Evolutionary conservation across 2,113 vertebrate species (phyloP).

Genomic region (Dipodomys ordii): DNA sequence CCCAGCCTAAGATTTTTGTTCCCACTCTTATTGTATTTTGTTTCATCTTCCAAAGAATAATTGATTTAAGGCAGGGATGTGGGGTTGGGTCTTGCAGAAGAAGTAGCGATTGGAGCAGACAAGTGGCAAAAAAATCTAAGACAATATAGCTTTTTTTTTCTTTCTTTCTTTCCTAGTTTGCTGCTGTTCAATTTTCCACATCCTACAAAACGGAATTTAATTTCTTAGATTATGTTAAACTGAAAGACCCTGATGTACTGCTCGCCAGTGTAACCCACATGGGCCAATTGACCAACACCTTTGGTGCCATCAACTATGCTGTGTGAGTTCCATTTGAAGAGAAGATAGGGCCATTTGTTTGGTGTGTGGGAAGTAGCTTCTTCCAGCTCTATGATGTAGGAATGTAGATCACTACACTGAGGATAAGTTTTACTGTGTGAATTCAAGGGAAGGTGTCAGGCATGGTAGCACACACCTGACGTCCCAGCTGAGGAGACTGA

Average conservation of each 20-base stretch:
- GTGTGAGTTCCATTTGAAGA: conserved; percentile 84
- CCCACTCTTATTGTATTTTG: not conserved
- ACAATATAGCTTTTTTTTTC: not conserved
- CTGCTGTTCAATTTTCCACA: conserved; percentile 89
- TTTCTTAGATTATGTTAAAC: conserved; percentile 84
- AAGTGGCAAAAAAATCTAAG: not conserved
- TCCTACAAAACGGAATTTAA: conserved; percentile 75
- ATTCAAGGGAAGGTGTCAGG: not conserved
- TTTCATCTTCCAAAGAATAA: conserved; percentile 28
- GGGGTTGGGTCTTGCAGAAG: not conserved
- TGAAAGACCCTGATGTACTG: conserved; percentile 66
- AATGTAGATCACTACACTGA: not conserved
- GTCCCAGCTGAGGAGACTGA: not conserved
- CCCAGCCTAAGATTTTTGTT: not conserved
- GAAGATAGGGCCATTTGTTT: fast-evolving
- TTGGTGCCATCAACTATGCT: conserved; percentile 83
- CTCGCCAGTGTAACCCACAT: conserved; percentile 73
- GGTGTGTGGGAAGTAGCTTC: not conserved
- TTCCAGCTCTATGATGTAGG: not conserved
- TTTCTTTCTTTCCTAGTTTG: conserved; percentile 85
- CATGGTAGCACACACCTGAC: not conserved
- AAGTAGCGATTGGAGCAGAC: not conserved
- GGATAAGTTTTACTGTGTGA: not conserved
- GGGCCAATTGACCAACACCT: conserved; percentile 83
- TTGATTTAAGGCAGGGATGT: not conserved